phyloP scores from a whole-genome alignment of 2,113 vertebrate genomes.

The Phocoena sinus region DNA sequence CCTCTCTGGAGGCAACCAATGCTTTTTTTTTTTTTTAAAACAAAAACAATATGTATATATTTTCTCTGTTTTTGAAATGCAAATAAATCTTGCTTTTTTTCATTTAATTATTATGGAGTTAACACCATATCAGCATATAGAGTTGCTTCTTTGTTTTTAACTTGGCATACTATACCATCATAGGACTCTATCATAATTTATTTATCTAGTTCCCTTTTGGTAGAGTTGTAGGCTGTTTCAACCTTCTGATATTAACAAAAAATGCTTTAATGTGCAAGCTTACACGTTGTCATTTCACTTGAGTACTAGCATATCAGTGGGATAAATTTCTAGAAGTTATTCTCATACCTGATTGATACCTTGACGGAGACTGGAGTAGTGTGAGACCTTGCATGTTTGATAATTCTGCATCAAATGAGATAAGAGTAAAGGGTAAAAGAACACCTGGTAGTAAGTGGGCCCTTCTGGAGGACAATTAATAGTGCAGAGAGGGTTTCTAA shows the following conservation, averaged over 20 bases:
- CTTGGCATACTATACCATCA: not conserved
- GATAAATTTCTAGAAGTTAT: not conserved
- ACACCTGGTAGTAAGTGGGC: not conserved
- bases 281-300: not conserved
- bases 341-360: not conserved
- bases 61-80: not conserved
- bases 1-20: not conserved
- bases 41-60: not conserved
- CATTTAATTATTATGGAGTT: not conserved
- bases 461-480: not conserved
- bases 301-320: not conserved
- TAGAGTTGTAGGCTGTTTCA: not conserved
- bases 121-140: not conserved
- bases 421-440: not conserved
- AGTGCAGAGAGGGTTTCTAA: not conserved
- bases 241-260: not conserved
- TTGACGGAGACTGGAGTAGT: not conserved
- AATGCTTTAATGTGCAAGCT: not conserved
- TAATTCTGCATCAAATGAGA: not conserved
- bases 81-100: not conserved
- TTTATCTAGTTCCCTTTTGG: not conserved
- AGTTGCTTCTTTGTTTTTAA: not conserved
- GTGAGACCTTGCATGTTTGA: not conserved
- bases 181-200: not conserved
- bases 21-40: not conserved